These are phyloP conservation scores for Rhinichthys osculus DNA, from an alignment of 2,797 vertebrate genomes.

Conservation along the genomic window DNA sequence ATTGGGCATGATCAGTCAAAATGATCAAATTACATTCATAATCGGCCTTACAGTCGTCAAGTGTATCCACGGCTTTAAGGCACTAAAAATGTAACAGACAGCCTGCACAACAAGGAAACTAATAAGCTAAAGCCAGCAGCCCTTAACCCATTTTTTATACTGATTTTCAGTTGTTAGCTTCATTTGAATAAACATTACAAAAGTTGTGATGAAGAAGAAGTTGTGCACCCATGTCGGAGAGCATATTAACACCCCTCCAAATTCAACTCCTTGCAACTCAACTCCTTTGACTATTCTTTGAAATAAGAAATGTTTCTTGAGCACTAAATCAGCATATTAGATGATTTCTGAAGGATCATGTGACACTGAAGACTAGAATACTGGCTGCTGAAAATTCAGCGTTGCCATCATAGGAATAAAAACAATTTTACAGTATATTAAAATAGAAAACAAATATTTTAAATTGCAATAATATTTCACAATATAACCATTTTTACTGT, in stretches of 20 bases:
- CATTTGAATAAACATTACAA: neutral
- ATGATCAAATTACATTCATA: too few relatives aligned
- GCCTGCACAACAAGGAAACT: neutral
- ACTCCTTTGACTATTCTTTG: neutral
- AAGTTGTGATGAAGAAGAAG: neutral
- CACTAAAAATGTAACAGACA: slow-evolving; percentile 8
- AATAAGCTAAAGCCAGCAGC: neutral
- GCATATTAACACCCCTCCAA: neutral
- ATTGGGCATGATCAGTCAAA: too few relatives aligned
- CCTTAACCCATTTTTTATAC: neutral
- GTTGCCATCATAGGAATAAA: neutral
- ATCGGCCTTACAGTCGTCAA: too few relatives aligned
- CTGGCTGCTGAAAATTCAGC: neutral
- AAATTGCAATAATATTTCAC: neutral
- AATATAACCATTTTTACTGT: neutral
- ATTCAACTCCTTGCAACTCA: neutral
- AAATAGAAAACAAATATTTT: neutral
- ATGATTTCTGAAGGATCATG: neutral
- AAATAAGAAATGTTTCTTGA: neutral
- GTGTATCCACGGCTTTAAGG: neutral
- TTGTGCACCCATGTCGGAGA: neutral
- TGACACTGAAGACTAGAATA: neutral
- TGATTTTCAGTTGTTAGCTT: neutral
- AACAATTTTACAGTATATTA: neutral
- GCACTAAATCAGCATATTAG: neutral